Evolutionary conservation across 2,888 invertebrate genomes (phyloP), one percentile per base, ranked within the genome.

Genomic region (Dioctria rufipes): DNA sequence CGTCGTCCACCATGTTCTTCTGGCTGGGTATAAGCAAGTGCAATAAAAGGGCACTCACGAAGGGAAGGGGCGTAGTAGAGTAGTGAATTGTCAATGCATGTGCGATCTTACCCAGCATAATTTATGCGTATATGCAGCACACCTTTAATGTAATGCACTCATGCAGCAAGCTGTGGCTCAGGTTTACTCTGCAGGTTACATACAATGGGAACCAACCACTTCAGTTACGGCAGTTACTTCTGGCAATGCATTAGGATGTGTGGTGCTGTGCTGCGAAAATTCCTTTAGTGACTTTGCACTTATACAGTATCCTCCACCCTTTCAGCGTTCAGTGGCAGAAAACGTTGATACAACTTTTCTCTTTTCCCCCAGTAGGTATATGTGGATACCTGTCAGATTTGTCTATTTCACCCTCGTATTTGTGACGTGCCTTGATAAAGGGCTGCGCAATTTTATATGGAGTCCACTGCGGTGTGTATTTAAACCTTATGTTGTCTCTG

Each of bases 121-220:
- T 77, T 77, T 63, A 77, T 77, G 61, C 77, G 63, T 63, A 46
- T 46, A 46, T 61, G 77, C 46, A 77, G 77, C 63, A 77, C 77
- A 63, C 77, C 77, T 77, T 77, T 77, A 77, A 77, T 63, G 63
- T 63, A 77, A 58, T 77, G 63, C 77, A 77, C 77, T 77, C 77
- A 77, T 69, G 69, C 69, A 37, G 69, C 54, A 54, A 39, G 37
- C 54, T 54, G 51, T 69, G 69, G 69, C 51, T 51, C 49, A 37
- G 43, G 51, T 39, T 69, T 37, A 46, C 25, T 25, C 25, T 25
- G 9, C 9, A 25, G 51, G 69, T n/a, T 25, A 25, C 25, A 25
- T 25, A 69, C 39, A 39, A n/a, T 51, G 54, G 67, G 6, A 42
- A 13, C 25, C 25, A 25, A 25, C 49, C 51, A 43, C 69, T 51